These are phyloP conservation scores for Gonocerus acuteangulatus DNA, from an alignment of 2,888 invertebrate species.

Conservation along the genomic window DNA sequence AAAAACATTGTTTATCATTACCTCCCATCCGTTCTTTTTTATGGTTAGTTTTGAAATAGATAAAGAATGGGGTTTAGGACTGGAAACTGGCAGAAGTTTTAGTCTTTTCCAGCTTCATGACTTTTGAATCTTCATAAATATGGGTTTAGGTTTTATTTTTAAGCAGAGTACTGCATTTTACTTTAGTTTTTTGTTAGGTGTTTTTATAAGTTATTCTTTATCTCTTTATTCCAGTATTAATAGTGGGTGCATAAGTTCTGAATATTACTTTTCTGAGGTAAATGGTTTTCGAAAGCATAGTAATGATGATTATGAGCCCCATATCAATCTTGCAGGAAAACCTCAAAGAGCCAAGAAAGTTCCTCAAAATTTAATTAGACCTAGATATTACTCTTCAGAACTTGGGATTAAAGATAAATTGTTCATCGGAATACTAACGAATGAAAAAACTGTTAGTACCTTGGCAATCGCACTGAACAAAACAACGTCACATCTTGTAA, in stretches of 20 bases:
- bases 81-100: too few species aligned
- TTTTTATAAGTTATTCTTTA: slow-evolving; percentile 37
- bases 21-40: too few species aligned
- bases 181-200: slow-evolving; percentile 37
- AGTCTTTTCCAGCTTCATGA: too few species aligned
- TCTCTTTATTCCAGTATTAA: slow-evolving; percentile 36
- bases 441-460: slow-evolving; percentile 61
- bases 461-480: slow-evolving; percentile 78
- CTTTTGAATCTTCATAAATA: too few species aligned
- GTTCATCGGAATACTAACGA: slow-evolving; percentile 77
- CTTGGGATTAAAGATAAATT: slow-evolving; percentile 84
- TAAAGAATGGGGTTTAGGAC: too few species aligned
- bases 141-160: too few species aligned
- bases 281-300: slow-evolving; percentile 38
- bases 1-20: too few species aligned
- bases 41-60: too few species aligned
- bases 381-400: slow-evolving; percentile 91
- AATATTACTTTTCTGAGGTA: slow-evolving; percentile 28
- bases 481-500: slow-evolving; percentile 74
- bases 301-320: slow-evolving; percentile 46
- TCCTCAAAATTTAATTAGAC: slow-evolving; percentile 63
- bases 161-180: slow-evolving; percentile 37
- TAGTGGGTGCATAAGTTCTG: slow-evolving; percentile 31
- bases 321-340: slow-evolving; percentile 46
- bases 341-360: slow-evolving; percentile 46